Evolutionary conservation across 92 coral and sea anemone genomes (phyloP).

Genomic region (Palythoa grandis): DNA sequence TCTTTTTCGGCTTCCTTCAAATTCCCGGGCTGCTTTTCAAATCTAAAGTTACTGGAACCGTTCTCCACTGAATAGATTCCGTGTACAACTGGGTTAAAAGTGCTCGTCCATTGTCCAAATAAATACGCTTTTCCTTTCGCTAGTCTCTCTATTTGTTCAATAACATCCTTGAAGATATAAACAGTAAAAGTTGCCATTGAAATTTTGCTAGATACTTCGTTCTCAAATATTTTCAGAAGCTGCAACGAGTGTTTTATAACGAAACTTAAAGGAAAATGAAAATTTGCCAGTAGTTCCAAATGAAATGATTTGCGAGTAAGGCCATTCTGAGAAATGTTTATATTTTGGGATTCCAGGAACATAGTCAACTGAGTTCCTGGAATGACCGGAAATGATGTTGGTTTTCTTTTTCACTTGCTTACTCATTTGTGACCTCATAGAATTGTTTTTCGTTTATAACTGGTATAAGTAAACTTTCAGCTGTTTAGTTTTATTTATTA

Average conservation of each 20-base stretch:
- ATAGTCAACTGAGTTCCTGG: background rate
- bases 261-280: background rate
- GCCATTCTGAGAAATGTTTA: background rate
- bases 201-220: background rate
- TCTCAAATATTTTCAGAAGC: too few species aligned
- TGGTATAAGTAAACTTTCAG: background rate
- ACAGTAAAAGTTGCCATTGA: constrained; percentile 4
- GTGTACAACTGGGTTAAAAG: constrained; percentile 37
- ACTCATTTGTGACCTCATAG: background rate
- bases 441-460: background rate
- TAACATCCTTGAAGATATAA: constrained; percentile 24
- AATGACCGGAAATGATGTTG: background rate
- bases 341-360: background rate
- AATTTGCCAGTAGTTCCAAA: background rate
- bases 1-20: background rate
- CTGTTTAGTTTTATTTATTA: too few species aligned
- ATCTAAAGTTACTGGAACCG: constrained; percentile 13
- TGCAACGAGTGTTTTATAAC: background rate
- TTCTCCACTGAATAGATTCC: background rate
- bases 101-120: constrained; percentile 40
- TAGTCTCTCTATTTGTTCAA: background rate
- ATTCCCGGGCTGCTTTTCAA: background rate
- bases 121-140: background rate
- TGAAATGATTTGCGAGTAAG: background rate
- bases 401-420: background rate